A percentile compares a stretch with the other conserved stretches of the same genome.
Evolutionary conservation across 2,797 vertebrate species (phyloP).

Genomic region (Eutrigla gurnardus): DNA sequence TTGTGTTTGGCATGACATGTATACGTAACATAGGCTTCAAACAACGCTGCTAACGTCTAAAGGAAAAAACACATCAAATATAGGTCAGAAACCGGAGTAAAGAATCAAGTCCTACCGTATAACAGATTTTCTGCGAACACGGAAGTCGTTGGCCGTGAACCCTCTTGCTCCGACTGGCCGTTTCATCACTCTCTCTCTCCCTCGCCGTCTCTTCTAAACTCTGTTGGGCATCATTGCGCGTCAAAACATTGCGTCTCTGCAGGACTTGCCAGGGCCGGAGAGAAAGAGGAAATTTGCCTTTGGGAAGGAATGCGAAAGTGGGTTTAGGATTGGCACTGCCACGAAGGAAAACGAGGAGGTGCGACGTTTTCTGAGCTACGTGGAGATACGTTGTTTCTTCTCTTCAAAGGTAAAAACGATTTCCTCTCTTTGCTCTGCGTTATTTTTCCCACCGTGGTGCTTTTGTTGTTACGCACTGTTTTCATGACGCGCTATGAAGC

Average conservation of each 20-base stretch:
- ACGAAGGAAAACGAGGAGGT: slow-evolving; percentile 68
- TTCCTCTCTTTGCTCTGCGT: slow-evolving; percentile 39
- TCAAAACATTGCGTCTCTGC: slow-evolving; percentile 84
- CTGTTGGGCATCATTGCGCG: slow-evolving; percentile 75
- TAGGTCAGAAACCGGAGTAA: neutral
- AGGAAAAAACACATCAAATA: neutral
- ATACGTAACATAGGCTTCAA: neutral
- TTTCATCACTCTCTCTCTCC: slow-evolving; percentile 58
- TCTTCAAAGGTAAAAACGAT: slow-evolving; percentile 80
- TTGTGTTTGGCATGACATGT: no score
- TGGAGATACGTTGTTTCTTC: slow-evolving; percentile 75
- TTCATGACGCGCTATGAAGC: slow-evolving; percentile 10
- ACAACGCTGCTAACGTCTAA: neutral
- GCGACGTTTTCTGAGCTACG: slow-evolving; percentile 68
- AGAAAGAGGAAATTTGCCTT: slow-evolving; percentile 50
- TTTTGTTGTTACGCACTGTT: slow-evolving; percentile 57
- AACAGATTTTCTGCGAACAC: slow-evolving; percentile 16
- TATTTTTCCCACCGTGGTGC: slow-evolving; percentile 29
- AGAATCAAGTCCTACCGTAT: rapidly evolving
- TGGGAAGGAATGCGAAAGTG: slow-evolving; percentile 66
- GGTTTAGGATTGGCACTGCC: slow-evolving; percentile 71
- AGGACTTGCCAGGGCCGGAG: slow-evolving; percentile 65
- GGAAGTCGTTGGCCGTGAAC: slow-evolving; percentile 13
- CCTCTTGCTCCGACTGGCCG: slow-evolving; percentile 67
- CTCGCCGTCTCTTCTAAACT: slow-evolving; percentile 70